Evolutionary conservation across 1,140 invertebrate genomes (phyloP), one percentile per base, ranked within the genome.

Genomic region (Lineus longissimus): DNA sequence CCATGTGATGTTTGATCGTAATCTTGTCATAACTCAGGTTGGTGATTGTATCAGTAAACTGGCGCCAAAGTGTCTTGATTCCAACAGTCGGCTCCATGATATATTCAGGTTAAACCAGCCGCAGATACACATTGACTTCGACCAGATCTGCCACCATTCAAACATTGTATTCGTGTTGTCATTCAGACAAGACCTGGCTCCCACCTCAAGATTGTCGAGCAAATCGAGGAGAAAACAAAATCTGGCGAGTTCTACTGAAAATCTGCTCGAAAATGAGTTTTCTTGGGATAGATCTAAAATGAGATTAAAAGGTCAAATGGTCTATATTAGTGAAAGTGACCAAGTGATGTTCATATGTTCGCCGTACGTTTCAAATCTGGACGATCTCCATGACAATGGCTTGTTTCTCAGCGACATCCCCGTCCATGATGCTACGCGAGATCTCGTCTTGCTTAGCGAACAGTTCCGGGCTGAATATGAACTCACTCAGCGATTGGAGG

Each of bases 381-480:
- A 95, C 79, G 93, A 95, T 79, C 77, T 95, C 66, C 91, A 90
- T 58, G 89, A 90, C 91, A 27, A 91, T 45, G 93, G 93, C 15
- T 85, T 97, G 2, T 94, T 91, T 73, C 88, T 97, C 64, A 93
- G 91, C 61, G 93, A 96, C 78, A 92, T 97, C 66, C 94, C 94
- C 7, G 84, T 97, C 15, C 94, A 97, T 78, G 94, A 97, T 78
- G 92, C 94, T 0, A 96, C 94, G 1, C 85, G 94, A 67, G 94
- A 97, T 84, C 83, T 97, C 67, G 94, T 97, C 7, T 84, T 97
- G 23, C 91, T 97, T 84, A 95, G 93, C 13, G 94, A 97, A 79
- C 93, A 96, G 79, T 95, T 96, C 76, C 93, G 95, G 81, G 93
- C 93, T 0, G 94, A 97, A 81, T 96, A 96, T 80, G 94, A 96